A percentile compares a stretch with the other conserved stretches of the same genome.
Evolutionary conservation across 2,113 vertebrate species (phyloP).

Genomic region (Nothoprocta pentlandii): DNA sequence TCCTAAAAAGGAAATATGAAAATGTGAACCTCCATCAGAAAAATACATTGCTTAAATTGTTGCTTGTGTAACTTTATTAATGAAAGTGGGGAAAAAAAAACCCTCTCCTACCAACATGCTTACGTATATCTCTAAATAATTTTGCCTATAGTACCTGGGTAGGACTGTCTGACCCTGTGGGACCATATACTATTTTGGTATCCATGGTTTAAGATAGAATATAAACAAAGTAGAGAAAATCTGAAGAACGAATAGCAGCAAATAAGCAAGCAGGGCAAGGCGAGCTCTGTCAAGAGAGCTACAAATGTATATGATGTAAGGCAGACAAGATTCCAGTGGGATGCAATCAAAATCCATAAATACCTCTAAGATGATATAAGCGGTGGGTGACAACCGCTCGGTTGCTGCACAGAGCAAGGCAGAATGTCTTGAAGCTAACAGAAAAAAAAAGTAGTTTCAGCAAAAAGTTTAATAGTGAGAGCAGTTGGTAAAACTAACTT

Average conservation of each 20-base stretch:
- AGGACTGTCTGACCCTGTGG: not conserved
- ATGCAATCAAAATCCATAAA: slow-evolving; percentile 25
- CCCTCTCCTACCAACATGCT: not conserved
- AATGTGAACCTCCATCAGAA: not conserved
- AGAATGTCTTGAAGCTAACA: slow-evolving; percentile 34
- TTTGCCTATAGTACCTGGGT: not conserved
- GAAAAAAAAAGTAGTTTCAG: not conserved
- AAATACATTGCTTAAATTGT: not conserved
- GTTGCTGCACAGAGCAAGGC: slow-evolving; percentile 36
- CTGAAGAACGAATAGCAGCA: not conserved
- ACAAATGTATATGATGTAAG: not conserved
- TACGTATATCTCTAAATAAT: not conserved
- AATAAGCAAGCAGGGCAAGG: not conserved
- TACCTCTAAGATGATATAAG: slow-evolving; percentile 51
- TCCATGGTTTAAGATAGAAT: not conserved
- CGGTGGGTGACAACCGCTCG: slow-evolving; percentile 48
- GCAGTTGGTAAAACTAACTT: not conserved
- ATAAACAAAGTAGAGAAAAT: not conserved
- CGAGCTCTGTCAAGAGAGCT: not conserved
- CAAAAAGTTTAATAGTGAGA: not conserved
- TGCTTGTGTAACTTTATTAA: not conserved
- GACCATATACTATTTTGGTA: not conserved
- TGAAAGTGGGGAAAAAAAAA: not conserved
- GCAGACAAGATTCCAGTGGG: not conserved
- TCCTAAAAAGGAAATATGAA: not conserved